phyloP scores from a whole-genome alignment of 1,140 invertebrate genomes.

The Drosophila nigromelanica region DNA sequence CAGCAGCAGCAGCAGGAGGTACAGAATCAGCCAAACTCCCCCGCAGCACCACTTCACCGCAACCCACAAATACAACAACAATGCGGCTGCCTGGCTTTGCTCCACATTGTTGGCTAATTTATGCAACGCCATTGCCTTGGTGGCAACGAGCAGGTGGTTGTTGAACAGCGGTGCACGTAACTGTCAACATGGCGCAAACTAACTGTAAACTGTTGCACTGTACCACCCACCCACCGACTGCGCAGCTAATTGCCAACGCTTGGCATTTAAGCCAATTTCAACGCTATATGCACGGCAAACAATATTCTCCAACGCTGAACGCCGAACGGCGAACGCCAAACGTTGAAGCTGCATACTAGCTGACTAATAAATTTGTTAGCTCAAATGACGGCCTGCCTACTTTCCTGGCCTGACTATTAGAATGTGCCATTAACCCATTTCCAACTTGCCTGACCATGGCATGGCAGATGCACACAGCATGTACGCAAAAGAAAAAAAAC shows the following conservation, averaged over 20 bases:
- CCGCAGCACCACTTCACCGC: slow-evolving; percentile 8
- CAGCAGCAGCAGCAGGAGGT: slow-evolving; percentile 27
- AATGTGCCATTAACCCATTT: slow-evolving; percentile 81
- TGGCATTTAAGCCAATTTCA: slow-evolving; percentile 75
- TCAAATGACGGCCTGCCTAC: slow-evolving; percentile 54
- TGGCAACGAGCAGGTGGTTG: slow-evolving; percentile 56
- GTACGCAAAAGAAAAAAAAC: slow-evolving; percentile 23
- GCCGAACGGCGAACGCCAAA: not conserved
- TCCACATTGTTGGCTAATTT: slow-evolving; percentile 76
- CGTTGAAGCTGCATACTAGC: slow-evolving; percentile 9
- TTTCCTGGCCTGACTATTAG: slow-evolving; percentile 52
- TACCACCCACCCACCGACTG: slow-evolving; percentile 60
- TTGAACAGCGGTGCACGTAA: slow-evolving; percentile 67
- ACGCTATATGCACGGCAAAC: slow-evolving; percentile 52
- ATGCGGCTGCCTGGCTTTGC: slow-evolving; percentile 60
- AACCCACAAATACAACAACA: slow-evolving; percentile 36
- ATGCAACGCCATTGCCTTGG: slow-evolving; percentile 58
- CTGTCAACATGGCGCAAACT: slow-evolving; percentile 77
- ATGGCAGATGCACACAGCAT: slow-evolving; percentile 56
- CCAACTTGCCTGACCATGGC: slow-evolving; percentile 22
- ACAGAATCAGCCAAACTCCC: slow-evolving; percentile 3
- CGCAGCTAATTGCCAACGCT: slow-evolving; percentile 74
- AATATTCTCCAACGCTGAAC: slow-evolving; percentile 38
- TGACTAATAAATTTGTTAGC: slow-evolving; percentile 75
- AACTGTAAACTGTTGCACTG: slow-evolving; percentile 70